Conservation (phyloP, 2,113 vertebrate genomes). For the Nothobranchius kuhntae region DNA sequence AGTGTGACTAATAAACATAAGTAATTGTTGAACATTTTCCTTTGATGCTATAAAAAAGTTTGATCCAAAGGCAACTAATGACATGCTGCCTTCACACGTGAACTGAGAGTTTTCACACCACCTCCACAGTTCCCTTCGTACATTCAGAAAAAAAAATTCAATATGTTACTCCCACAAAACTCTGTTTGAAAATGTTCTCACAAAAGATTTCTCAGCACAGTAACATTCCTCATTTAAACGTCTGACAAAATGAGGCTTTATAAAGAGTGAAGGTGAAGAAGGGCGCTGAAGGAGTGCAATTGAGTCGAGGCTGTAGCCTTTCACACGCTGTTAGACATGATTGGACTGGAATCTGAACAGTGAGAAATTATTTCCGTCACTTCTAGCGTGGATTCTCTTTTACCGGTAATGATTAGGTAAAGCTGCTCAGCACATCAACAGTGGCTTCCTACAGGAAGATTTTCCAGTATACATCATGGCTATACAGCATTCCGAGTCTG, state of each 20-base stretch:
- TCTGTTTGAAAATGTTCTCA: conserved; percentile 6
- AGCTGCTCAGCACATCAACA: too few species aligned
- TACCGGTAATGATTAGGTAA: too few species aligned
- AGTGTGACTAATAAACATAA: too few species aligned
- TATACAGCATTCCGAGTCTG: too few species aligned
- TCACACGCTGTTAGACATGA: background rate
- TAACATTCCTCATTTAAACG: background rate
- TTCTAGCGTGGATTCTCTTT: too few species aligned
- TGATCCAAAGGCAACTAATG: conserved; percentile 9
- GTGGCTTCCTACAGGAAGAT: too few species aligned
- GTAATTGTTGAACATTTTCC: too few species aligned
- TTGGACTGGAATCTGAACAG: too few species aligned
- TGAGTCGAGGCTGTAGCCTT: background rate
- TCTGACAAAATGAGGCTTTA: background rate
- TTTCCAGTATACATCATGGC: too few species aligned
- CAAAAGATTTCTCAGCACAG: conserved; percentile 11
- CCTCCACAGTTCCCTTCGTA: conserved; percentile 21
- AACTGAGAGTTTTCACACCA: conserved; percentile 32
- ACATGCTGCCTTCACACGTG: conserved; percentile 28
- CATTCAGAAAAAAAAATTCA: conserved; percentile 17
- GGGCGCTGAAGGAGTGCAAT: conserved; percentile 4
- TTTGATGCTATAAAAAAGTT: too few species aligned
- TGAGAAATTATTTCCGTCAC: too few species aligned
- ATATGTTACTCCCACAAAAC: conserved; percentile 35
- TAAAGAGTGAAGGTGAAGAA: background rate